phyloP scores from a whole-genome alignment of 2,888 invertebrate species.

The Lissocephala sabroskyi region DNA sequence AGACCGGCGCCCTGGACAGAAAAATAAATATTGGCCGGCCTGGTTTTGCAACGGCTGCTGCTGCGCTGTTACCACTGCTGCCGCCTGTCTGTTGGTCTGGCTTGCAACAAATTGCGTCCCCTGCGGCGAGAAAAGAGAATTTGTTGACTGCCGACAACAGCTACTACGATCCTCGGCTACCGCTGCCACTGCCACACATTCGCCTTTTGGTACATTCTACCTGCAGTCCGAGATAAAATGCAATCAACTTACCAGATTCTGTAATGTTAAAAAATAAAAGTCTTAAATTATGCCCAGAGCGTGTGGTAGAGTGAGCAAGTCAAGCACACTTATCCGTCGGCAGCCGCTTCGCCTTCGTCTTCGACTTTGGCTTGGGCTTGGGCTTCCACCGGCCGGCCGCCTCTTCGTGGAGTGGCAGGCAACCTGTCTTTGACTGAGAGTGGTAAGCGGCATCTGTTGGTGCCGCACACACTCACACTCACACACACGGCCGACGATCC shows the following conservation, averaged over 20 bases:
- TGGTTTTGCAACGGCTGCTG: no score
- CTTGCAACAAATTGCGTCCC: constrained; percentile 38
- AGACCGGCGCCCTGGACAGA: no score
- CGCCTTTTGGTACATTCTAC: constrained; percentile 10
- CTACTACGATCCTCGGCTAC: constrained; percentile 16
- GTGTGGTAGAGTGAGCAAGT: constrained; percentile 11
- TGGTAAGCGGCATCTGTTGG: neutral
- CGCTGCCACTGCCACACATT: constrained; percentile 2
- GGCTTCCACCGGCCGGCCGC: no score
- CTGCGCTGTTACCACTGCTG: neutral
- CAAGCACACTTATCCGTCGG: constrained; percentile 16
- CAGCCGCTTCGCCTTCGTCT: neutral
- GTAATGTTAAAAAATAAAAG: constrained; percentile 26
- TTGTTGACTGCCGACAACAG: constrained; percentile 46
- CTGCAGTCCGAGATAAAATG: constrained; percentile 14
- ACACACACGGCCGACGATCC: no score
- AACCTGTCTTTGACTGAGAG: constrained; percentile 5
- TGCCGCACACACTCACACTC: neutral
- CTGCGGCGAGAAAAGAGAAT: constrained; percentile 34
- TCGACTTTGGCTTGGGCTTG: neutral
- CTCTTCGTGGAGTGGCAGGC: constrained; percentile 5
- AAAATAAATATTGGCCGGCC: constrained; percentile 4
- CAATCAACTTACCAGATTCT: constrained; percentile 26
- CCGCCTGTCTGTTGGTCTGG: constrained; percentile 14
- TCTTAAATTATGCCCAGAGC: constrained; percentile 27